Base-by-base conservation (phyloP, 2,113 vertebrate genomes). In the Panthera leo region DNA sequence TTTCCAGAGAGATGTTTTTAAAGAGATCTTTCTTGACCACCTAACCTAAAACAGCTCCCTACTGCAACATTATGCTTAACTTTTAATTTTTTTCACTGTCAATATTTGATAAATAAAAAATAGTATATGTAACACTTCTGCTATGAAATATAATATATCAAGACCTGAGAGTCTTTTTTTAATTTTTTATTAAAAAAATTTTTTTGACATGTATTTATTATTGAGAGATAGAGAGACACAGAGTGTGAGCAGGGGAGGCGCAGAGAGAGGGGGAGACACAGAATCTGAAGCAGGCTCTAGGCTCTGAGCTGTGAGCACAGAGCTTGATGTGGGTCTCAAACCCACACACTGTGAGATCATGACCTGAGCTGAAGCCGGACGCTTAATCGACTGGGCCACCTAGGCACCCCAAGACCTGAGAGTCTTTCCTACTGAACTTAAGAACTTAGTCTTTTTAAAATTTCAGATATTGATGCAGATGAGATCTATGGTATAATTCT, bases 361-460 rank as follows among this genome's bases (percentile, higher is more conserved):
- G 45, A 45, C 45, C 45, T 45, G 45, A 45, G 45, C 45, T 45
- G 45, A 45, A 45, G 45, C 45, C 0, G 8, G 45, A 45, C 0
- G 45, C 45, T 45, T 45, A 45, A 45, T 45, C 2, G 8, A 45
- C 45, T 45, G 45, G 45, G 45, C 45, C 45, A 45, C 45, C 45
- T 45, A 45, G 45, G 45, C 45, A 9, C 45, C 45, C 8, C 45
- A 45, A 45, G 45, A 45, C 45, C 45, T 45, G 9, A 82, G 76
- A 96, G 61, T 18, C 55, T 10, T 89, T 45, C 45, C 34, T 91
- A 9, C 70, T 85, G 53, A 95, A 83, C 16, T 84, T 84, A 83
- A 84, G 51, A 88, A 76, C 27, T 92, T 76, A 93, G 27, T 45
- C 67, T 93, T 97, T 85, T 87, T 82, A 80, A 95, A 82, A 75